Conservation (phyloP, 2,888 invertebrate species). For the Eugnorisma glareosa region DNA sequence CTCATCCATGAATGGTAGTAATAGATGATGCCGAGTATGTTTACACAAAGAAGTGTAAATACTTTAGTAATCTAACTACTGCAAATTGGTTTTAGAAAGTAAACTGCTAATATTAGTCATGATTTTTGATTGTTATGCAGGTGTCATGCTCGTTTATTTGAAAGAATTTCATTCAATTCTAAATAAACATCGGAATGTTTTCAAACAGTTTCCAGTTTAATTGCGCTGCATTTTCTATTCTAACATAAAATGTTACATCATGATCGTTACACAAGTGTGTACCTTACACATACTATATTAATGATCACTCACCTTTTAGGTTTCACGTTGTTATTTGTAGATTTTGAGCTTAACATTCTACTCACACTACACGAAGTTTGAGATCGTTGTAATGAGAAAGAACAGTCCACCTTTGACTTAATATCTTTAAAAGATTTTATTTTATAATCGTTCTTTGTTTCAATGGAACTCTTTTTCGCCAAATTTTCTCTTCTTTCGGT, state of each 20-base stretch:
- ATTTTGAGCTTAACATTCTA: conserved; percentile 87
- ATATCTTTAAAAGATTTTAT: conserved; percentile 95
- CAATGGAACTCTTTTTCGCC: conserved; percentile 90
- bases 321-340: conserved; percentile 84
- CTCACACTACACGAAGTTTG: conserved; percentile 88
- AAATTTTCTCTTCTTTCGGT: conserved; percentile 93
- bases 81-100: conserved; percentile 17
- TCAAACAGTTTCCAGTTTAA: not conserved
- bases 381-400: conserved; percentile 87
- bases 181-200: not conserved
- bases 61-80: conserved; percentile 24
- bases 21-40: conserved; percentile 14
- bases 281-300: not conserved
- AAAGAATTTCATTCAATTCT: conserved; percentile 16
- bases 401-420: conserved; percentile 95
- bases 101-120: conserved; percentile 15
- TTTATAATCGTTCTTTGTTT: conserved; percentile 94
- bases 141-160: conserved; percentile 20
- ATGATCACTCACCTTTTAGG: conserved; percentile 84
- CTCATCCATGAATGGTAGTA: too few species aligned
- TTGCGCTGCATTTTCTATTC: conserved; percentile 23
- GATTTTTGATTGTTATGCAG: conserved; percentile 1
- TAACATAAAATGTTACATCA: conserved; percentile 7
- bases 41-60: conserved; percentile 21
- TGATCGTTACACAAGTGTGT: conserved; percentile 10